Percentiles rank a stretch among this genome's conserved stretches.
phyloP scores from a whole-genome alignment of 1,140 invertebrate species.

The Mylabris phalerata region DNA sequence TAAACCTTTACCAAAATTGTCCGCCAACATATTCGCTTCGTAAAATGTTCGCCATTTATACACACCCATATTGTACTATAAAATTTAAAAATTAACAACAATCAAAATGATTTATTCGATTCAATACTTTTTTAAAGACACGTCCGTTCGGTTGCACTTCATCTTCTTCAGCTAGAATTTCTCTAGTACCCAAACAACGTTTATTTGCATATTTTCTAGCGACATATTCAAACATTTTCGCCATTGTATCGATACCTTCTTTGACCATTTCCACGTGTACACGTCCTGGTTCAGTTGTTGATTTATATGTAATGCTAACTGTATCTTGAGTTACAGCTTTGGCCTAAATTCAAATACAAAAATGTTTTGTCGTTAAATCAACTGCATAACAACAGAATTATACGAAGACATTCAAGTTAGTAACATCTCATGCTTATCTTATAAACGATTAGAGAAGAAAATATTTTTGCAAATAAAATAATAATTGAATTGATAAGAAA shows the following conservation, averaged over 20 bases:
- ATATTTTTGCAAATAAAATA: too few relatives aligned
- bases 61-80: conserved; percentile 82
- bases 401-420: background rate
- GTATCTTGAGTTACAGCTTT: conserved; percentile 49
- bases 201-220: conserved; percentile 63
- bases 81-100: conserved; percentile 20
- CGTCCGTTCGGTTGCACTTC: conserved; percentile 89
- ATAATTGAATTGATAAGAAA: too few relatives aligned
- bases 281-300: conserved; percentile 56
- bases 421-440: background rate
- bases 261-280: conserved; percentile 65
- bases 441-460: background rate
- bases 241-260: conserved; percentile 78
- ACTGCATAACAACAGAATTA: background rate
- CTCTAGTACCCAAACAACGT: conserved; percentile 81
- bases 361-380: conserved; percentile 1
- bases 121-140: conserved; percentile 85
- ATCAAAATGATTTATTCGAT: background rate
- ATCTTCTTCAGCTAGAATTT: conserved; percentile 88
- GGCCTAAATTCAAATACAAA: conserved; percentile 40
- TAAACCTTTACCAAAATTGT: conserved; percentile 73
- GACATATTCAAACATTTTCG: conserved; percentile 76
- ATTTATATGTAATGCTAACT: conserved; percentile 63
- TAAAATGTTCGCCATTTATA: conserved; percentile 86
- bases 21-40: conserved; percentile 69